Evolutionary conservation across 1,140 invertebrate genomes (phyloP), one percentile per base, ranked within the genome.

Genomic region (Diorhabda carinulata): DNA sequence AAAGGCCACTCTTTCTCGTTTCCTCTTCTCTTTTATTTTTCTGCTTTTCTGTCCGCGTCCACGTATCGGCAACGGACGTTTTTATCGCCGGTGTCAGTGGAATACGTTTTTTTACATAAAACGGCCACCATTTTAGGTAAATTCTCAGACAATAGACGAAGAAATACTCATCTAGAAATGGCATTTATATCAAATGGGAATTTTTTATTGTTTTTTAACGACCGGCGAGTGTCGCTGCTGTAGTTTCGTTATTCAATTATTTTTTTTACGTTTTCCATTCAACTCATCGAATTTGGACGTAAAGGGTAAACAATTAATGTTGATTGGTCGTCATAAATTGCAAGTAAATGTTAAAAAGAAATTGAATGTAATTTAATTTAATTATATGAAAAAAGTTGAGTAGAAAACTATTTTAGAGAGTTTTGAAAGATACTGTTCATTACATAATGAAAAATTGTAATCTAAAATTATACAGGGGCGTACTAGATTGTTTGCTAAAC

Each of bases 81-180:
- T 62, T 62, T 62, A 62, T 62, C 61, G 43, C 61, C 61, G 43
- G 9, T 43, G 61, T 44, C 43, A 44, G 10, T 44, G 61, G 43
- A 62, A 62, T 44, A 43, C 41, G 7, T 44, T 62, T 62, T 62
- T 62, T 62, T 25, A 25, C 3, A 5, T n/a, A 10, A 62, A 10
- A 8, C 8, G 41, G 42, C 6, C n/a, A 10, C 61, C 61, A 62
- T 62, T 62, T 62, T 62, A 62, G 61, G 61, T 62, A 62, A 62
- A 62, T 62, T 62, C 43, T 62, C 61, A 62, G 43, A 62, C 61
- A 62, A 62, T 62, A 62, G 61, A 44, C 61, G 61, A 62, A 62
- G 43, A 47, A 62, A 62, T 62, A 43, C 2, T 8, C 7, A 52
- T 8, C 47, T 52, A 52, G 47, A 52, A 52, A 52, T 52, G 47